Percentiles rank a stretch among this genome's conserved stretches.
Evolutionary conservation across 2,797 vertebrate genomes (phyloP).

Genomic region (Natrix natrix): DNA sequence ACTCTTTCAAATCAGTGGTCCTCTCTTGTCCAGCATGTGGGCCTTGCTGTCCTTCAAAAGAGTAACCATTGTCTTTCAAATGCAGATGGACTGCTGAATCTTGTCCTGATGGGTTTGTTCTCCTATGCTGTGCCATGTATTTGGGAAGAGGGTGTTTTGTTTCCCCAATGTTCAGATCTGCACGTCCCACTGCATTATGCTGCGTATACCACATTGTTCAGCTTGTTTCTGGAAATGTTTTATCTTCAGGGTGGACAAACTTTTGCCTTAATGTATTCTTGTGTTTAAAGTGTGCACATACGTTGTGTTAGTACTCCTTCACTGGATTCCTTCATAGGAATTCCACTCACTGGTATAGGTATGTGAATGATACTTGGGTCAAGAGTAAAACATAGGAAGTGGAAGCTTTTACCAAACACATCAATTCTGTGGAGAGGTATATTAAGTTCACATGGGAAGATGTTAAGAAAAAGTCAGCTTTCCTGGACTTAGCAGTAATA

Average conservation of each 20-base stretch:
- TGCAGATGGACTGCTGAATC: background rate
- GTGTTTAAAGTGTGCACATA: background rate
- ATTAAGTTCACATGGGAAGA: background rate
- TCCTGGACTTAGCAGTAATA: background rate
- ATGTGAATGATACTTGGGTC: background rate
- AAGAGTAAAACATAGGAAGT: background rate
- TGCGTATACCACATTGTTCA: background rate
- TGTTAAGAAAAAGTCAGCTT: background rate
- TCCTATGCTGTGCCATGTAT: background rate
- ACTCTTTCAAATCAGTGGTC: background rate
- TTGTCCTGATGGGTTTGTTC: background rate
- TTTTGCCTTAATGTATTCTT: background rate
- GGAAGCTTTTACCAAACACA: background rate
- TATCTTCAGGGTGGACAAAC: background rate
- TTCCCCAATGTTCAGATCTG: background rate
- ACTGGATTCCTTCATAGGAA: background rate
- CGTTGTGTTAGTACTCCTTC: background rate
- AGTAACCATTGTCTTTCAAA: background rate
- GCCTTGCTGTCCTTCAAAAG: background rate
- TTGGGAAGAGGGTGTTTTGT: background rate
- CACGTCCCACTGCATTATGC: background rate
- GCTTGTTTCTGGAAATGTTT: background rate
- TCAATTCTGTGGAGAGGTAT: background rate
- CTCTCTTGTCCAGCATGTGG: background rate
- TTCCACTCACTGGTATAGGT: background rate